Evolutionary conservation across 2,888 invertebrate species (phyloP).

Genomic region (Empis stercorea): DNA sequence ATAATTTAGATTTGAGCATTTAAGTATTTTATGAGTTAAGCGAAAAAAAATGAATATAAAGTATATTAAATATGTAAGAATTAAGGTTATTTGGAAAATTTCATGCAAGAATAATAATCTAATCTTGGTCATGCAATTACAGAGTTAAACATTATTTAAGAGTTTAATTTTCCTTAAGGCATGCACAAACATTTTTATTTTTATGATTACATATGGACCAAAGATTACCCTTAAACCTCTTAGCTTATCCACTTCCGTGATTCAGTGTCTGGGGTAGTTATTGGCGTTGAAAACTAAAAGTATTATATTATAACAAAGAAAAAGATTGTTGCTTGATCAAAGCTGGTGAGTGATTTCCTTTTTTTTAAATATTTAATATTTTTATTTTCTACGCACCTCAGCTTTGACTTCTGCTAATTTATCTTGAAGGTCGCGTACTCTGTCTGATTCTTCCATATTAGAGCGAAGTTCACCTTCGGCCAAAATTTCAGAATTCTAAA

Average conservation of each 20-base stretch:
- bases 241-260: slow-evolving; percentile 73
- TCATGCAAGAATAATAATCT: too few relatives aligned
- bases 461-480: slow-evolving; percentile 84
- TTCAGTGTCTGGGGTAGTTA: slow-evolving; percentile 78
- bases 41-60: too few relatives aligned
- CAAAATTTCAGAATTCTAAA: slow-evolving; percentile 84
- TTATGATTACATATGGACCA: too few relatives aligned
- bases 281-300: slow-evolving; percentile 71
- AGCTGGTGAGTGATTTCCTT: neutral
- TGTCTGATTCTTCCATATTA: slow-evolving; percentile 72
- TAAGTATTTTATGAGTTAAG: too few relatives aligned
- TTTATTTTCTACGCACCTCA: slow-evolving; percentile 49
- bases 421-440: slow-evolving; percentile 81
- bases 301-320: slow-evolving; percentile 17
- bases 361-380: neutral
- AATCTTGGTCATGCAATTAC: neutral
- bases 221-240: slow-evolving; percentile 3
- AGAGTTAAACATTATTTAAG: too few relatives aligned
- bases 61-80: too few relatives aligned
- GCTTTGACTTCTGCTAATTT: slow-evolving; percentile 86
- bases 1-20: too few relatives aligned
- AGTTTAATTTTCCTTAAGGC: neutral
- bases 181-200: neutral
- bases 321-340: slow-evolving; percentile 3
- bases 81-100: too few relatives aligned